A percentile compares a stretch with the other conserved stretches of the same genome.
Conservation (phyloP, 2,888 invertebrate genomes). For the Lasioglossum oenotherae region DNA sequence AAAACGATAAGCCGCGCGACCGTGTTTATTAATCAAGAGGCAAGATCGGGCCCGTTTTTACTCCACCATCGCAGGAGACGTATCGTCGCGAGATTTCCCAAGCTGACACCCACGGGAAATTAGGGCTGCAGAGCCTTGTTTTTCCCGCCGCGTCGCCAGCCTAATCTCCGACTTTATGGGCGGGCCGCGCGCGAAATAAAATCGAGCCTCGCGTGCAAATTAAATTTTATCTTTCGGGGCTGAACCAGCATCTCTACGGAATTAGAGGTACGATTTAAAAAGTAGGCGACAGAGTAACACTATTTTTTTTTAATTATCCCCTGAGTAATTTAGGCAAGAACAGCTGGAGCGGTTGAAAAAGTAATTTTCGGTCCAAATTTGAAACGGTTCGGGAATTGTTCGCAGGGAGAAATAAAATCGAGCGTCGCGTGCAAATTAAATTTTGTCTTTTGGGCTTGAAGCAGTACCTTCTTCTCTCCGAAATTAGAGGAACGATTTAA, state of each 20-base stretch:
- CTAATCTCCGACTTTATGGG: background rate
- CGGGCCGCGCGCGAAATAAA: background rate
- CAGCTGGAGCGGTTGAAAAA: too few species aligned
- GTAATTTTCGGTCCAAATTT: too few species aligned
- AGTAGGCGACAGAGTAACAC: too few species aligned
- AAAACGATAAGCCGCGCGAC: constrained; percentile 48
- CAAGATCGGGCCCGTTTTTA: background rate
- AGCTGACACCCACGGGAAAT: background rate
- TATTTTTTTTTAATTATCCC: too few species aligned
- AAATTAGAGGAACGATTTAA: too few species aligned
- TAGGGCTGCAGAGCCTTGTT: background rate
- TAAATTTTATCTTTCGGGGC: background rate
- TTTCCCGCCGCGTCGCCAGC: background rate
- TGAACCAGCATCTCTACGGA: background rate
- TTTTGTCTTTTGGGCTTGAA: background rate
- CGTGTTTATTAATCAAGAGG: background rate
- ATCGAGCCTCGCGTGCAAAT: background rate
- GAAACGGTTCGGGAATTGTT: too few species aligned
- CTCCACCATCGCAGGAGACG: background rate
- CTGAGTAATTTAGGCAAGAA: too few species aligned
- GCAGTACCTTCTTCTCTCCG: background rate
- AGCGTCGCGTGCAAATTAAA: background rate
- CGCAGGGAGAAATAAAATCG: background rate
- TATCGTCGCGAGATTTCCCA: constrained; percentile 1
- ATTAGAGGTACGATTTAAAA: too few species aligned